Evolutionary conservation across 2,797 vertebrate species (phyloP).

Genomic region (Buceros bicornis): DNA sequence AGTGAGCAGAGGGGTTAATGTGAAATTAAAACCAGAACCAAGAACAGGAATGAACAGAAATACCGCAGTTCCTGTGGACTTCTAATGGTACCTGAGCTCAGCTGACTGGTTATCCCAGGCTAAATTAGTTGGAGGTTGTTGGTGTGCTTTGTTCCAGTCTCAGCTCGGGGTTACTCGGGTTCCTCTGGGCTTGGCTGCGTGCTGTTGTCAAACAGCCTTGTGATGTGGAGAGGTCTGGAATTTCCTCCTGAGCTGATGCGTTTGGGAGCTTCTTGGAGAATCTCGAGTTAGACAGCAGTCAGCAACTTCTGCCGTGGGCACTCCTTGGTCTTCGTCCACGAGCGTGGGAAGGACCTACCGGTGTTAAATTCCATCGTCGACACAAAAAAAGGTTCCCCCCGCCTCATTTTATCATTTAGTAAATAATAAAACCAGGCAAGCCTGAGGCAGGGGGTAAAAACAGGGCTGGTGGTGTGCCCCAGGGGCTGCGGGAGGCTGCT

Average conservation of each 20-base stretch:
- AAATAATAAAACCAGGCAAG: neutral
- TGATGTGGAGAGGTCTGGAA: neutral
- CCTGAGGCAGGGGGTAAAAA: neutral
- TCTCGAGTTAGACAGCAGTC: neutral
- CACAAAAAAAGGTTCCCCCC: neutral
- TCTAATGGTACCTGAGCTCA: neutral
- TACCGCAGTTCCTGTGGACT: neutral
- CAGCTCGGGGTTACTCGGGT: constrained; percentile 1
- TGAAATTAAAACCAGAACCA: constrained; percentile 44
- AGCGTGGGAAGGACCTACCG: neutral
- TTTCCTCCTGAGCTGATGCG: neutral
- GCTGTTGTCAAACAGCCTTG: neutral
- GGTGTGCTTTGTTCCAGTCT: constrained; percentile 15
- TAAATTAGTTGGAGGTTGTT: neutral
- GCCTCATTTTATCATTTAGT: neutral
- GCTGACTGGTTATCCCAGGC: neutral
- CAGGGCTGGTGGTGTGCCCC: neutral
- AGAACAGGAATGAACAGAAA: neutral
- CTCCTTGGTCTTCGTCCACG: neutral
- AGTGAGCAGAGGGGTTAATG: neutral
- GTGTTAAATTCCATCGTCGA: neutral
- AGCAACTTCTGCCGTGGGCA: rapidly evolving
- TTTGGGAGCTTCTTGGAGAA: neutral
- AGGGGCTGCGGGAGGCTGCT: neutral
- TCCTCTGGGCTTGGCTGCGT: neutral